These are phyloP conservation scores for Noturus placidus DNA, from an alignment of 2,113 vertebrate genomes.

Conservation along the genomic window DNA sequence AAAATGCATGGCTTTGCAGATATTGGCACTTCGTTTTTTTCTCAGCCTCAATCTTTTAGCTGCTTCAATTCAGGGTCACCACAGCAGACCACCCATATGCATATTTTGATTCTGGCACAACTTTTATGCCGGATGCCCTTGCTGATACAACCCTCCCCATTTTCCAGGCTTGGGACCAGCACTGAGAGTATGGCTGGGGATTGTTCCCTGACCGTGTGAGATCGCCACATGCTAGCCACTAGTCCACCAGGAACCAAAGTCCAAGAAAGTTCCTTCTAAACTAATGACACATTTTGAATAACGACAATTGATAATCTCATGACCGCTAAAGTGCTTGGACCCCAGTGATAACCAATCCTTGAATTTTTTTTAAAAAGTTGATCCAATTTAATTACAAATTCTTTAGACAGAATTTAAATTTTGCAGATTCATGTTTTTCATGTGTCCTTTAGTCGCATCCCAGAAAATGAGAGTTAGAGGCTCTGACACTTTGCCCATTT, in stretches of 20 bases:
- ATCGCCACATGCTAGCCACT: too few species aligned
- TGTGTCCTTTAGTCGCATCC: background rate
- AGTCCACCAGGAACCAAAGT: background rate
- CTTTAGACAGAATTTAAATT: background rate
- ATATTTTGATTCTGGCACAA: too few species aligned
- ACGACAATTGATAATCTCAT: background rate
- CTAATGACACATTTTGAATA: background rate
- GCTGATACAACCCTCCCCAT: too few species aligned
- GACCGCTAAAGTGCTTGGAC: background rate
- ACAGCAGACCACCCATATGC: too few species aligned
- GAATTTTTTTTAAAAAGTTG: background rate
- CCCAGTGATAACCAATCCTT: background rate
- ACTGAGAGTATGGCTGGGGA: too few species aligned
- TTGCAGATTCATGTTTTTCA: background rate
- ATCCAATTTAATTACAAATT: background rate
- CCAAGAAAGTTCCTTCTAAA: background rate
- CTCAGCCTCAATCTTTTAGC: too few species aligned
- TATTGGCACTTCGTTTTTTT: background rate
- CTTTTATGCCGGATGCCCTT: too few species aligned
- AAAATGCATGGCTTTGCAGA: background rate
- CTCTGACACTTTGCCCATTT: background rate
- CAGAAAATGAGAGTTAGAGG: background rate
- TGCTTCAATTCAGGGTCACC: too few species aligned
- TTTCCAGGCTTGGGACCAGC: too few species aligned
- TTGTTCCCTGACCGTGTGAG: too few species aligned